A percentile compares a stretch with the other conserved stretches of the same genome.
Evolutionary conservation across 2,113 vertebrate genomes (phyloP).

Genomic region (Lagopus muta): DNA sequence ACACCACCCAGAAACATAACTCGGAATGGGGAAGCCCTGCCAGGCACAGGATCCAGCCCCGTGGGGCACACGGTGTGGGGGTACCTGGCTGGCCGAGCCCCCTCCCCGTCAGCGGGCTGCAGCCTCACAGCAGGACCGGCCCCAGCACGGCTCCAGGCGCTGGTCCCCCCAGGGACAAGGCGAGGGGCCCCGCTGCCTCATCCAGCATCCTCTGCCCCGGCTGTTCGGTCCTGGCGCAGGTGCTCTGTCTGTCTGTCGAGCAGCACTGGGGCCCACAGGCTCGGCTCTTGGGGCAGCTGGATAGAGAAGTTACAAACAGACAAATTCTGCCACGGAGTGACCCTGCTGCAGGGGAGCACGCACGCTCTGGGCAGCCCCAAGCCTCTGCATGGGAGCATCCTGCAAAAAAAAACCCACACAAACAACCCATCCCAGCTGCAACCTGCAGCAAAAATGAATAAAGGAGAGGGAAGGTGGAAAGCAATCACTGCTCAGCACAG

Average conservation of each 20-base stretch:
- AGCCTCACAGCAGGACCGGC: background rate
- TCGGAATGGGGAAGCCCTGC: background rate
- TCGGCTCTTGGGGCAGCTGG: background rate
- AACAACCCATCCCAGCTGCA: background rate
- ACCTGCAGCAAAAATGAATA: too few relatives aligned
- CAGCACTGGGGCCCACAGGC: background rate
- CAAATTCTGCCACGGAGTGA: background rate
- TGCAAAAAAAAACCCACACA: too few relatives aligned
- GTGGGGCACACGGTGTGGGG: background rate
- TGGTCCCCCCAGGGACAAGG: background rate
- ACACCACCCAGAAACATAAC: background rate
- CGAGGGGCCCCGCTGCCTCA: background rate
- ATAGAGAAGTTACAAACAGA: background rate
- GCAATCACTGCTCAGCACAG: background rate
- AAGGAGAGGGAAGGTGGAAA: background rate
- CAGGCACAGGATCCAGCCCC: background rate
- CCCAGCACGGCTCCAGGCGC: background rate
- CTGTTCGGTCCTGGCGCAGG: background rate
- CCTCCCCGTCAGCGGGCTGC: background rate
- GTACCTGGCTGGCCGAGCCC: background rate
- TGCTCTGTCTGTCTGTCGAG: background rate
- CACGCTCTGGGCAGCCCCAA: too few relatives aligned
- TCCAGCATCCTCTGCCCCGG: background rate
- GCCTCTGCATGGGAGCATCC: background rate
- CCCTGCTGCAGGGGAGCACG: background rate